These are phyloP conservation scores for Marisa cornuarietis DNA, from an alignment of 1,140 invertebrate genomes.

Conservation along the genomic window DNA sequence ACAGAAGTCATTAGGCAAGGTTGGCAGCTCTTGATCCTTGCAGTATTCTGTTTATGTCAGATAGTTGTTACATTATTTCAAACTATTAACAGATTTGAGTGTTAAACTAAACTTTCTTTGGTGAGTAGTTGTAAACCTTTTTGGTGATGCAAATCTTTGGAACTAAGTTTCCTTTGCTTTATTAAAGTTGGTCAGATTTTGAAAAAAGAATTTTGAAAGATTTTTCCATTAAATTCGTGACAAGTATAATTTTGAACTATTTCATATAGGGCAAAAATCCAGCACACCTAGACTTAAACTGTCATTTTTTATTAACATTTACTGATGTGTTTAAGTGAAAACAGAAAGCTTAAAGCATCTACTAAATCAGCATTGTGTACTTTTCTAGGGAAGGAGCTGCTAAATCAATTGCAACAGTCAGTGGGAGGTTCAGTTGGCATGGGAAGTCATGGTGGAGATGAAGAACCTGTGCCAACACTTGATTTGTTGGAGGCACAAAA, in stretches of 20 bases:
- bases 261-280: too few species aligned
- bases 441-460: constrained; percentile 46
- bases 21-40: constrained; percentile 18
- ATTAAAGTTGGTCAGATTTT: too few species aligned
- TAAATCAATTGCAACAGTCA: constrained; percentile 56
- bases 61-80: too few species aligned
- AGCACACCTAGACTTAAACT: not conserved
- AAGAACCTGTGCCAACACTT: constrained; percentile 55
- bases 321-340: not conserved
- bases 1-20: constrained; percentile 52
- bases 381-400: constrained; percentile 59
- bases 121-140: too few species aligned
- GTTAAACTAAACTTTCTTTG: too few species aligned
- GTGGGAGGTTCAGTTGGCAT: constrained; percentile 30
- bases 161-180: too few species aligned
- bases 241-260: too few species aligned
- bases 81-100: too few species aligned
- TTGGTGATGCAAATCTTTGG: too few species aligned
- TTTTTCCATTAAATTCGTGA: too few species aligned
- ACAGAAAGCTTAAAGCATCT: not conserved
- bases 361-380: not conserved
- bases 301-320: not conserved
- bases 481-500: constrained; percentile 64
- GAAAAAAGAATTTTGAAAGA: too few species aligned
- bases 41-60: too few species aligned